Conservation (phyloP, 2,113 vertebrate species). For the Pongo abelii region DNA sequence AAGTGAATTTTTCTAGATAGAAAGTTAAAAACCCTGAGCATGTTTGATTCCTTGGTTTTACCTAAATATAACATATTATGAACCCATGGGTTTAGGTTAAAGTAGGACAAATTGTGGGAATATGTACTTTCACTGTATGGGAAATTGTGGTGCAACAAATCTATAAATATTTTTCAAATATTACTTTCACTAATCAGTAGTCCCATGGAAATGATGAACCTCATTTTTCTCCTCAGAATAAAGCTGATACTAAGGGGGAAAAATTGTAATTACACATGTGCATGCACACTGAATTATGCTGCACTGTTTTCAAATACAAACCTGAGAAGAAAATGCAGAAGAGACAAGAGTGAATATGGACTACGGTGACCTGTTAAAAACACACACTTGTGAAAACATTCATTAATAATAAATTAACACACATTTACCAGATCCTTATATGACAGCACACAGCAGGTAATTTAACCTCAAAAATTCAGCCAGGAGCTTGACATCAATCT, state of each 20-base stretch:
- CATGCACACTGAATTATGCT: slow-evolving; percentile 3
- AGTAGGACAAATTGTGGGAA: slow-evolving; percentile 2
- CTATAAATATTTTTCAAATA: background rate
- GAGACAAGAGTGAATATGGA: background rate
- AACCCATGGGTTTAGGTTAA: slow-evolving; percentile 37
- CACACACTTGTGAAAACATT: slow-evolving; percentile 22
- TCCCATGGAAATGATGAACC: background rate
- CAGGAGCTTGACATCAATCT: too few relatives aligned
- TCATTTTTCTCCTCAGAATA: slow-evolving; percentile 14
- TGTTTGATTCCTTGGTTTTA: background rate
- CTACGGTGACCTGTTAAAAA: background rate
- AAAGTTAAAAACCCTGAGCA: slow-evolving; percentile 34
- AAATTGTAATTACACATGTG: background rate
- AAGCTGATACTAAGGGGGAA: background rate
- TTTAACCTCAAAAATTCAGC: slow-evolving; percentile 31
- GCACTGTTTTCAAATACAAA: slow-evolving; percentile 62
- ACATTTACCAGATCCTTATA: slow-evolving; percentile 6
- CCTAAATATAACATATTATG: background rate
- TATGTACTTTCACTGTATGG: background rate
- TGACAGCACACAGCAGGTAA: background rate
- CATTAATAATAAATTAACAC: slow-evolving; percentile 22
- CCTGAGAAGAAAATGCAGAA: background rate
- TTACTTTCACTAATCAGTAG: slow-evolving; percentile 17
- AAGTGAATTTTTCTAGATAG: slow-evolving; percentile 4
- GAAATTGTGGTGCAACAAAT: slow-evolving; percentile 27